phyloP scores from a whole-genome alignment of 2,113 vertebrate species.

The Limnothrissa miodon region DNA sequence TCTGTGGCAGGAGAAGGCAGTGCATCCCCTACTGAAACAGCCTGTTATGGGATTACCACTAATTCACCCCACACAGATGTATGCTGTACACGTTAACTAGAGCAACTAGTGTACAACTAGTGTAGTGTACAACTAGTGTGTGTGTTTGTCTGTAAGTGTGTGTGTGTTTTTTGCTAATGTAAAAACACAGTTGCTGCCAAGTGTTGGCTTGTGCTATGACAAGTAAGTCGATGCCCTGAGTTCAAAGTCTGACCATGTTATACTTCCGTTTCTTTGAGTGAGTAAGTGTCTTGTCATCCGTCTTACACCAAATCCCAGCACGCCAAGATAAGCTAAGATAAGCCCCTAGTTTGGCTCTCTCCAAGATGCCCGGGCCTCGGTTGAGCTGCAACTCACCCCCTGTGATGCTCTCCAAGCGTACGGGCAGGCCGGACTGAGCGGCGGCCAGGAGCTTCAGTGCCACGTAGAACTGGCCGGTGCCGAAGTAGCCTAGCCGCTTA shows the following conservation, averaged over 20 bases:
- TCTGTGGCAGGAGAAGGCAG: constrained; percentile 4
- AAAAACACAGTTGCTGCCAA: background rate
- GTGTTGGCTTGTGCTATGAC: background rate
- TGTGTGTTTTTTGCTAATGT: background rate
- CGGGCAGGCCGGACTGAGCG: constrained; percentile 84
- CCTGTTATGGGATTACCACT: background rate
- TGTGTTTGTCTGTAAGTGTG: background rate
- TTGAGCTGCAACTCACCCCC: constrained; percentile 77
- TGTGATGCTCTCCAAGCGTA: constrained; percentile 83
- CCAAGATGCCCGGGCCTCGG: constrained; percentile 37
- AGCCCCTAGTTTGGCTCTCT: constrained; percentile 40
- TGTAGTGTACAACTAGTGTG: background rate
- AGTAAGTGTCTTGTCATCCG: constrained; percentile 43
- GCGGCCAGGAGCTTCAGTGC: constrained; percentile 92
- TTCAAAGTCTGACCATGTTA: background rate
- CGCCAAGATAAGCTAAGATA: constrained; percentile 61
- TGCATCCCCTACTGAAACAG: background rate
- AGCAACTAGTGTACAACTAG: background rate
- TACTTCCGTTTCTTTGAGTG: background rate
- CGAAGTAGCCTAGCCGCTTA: constrained; percentile 89
- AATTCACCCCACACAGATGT: background rate
- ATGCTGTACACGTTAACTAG: background rate
- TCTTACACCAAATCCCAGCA: constrained; percentile 64
- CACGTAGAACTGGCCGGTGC: constrained; percentile 86
- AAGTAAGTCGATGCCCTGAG: background rate